A percentile compares a stretch with the other conserved stretches of the same genome.
Evolutionary conservation across 2,113 vertebrate genomes (phyloP).

Genomic region (Athene cunicularia): DNA sequence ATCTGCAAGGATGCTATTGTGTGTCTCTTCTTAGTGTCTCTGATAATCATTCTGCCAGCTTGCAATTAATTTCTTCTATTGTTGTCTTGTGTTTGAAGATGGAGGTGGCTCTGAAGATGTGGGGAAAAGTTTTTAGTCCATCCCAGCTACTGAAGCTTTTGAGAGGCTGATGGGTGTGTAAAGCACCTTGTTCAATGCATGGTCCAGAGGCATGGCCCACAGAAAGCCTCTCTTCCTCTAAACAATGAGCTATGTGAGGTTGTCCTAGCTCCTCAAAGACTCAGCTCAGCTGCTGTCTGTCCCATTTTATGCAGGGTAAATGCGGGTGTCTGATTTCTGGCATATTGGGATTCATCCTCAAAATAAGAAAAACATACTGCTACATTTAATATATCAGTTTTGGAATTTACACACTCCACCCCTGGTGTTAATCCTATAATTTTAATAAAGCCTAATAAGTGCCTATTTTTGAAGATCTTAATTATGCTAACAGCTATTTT

Average conservation of each 20-base stretch:
- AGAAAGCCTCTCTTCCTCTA: not conserved
- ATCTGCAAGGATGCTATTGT: accelerated
- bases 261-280: not conserved
- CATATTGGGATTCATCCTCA: not conserved
- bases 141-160: not conserved
- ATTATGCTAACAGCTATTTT: not conserved
- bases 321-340: not conserved
- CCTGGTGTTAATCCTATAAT: not conserved
- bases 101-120: not conserved
- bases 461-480: not conserved
- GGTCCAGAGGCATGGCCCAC: not conserved
- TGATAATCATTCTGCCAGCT: not conserved
- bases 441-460: not conserved
- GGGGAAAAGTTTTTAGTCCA: not conserved
- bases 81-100: not conserved
- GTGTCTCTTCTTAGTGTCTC: not conserved
- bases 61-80: not conserved
- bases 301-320: not conserved
- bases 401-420: not conserved
- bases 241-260: not conserved
- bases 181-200: not conserved
- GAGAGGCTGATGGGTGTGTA: not conserved
- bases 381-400: not conserved
- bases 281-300: not conserved
- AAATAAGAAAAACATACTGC: not conserved